Base-by-base conservation (phyloP, 2,888 invertebrate genomes). In the Subacronicta megacephala region DNA sequence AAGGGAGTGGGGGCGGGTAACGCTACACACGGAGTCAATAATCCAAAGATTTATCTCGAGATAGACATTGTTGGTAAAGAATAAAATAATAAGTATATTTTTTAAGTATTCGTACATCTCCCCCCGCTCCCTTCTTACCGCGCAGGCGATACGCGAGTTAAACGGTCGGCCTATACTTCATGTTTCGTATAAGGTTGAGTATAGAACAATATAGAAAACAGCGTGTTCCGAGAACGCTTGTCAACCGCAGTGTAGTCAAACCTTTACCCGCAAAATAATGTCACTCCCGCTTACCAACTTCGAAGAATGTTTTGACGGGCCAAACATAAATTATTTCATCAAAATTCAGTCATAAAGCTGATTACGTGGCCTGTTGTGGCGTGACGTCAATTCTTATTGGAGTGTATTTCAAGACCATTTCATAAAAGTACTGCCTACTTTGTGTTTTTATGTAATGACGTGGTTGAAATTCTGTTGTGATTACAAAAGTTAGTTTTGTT, bases 271-370 rank as follows among this genome's bases (percentile, higher is more conserved):
- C 26, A 54, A 42, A 76, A 57, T 52, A 53, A 51, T 59, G 62
- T 54, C 43, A 56, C 29, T 31, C 44, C 41, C 58, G 53, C 55
- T 74, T 33, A 41, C 35, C n/a, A 68, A 76, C 53, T 60, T 50
- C 41, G 44, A 29, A 60, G 58, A 75, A 62, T 71, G 55, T 59
- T 75, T 72, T 64, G 63, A 64, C 54, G 56, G 54, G 44, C 20
- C 58, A 47, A 77, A 61, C 64, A 67, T 67, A 62, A 75, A 68
- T 75, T 75, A 61, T 67, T 64, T 77, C 61, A 42, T 72, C 77
- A 63, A 64, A 71, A 72, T 63, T 68, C 55, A 17, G 41, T 51
- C 52, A 23, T 60, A 53, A 75, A 77, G 62, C 68, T 67, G 64
- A 77, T 77, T 75, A 68, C 42, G 20, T 59, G 59, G 13, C 17